Evolutionary conservation across 2,888 invertebrate species (phyloP), one percentile per base, ranked within the genome.

Genomic region (Halictus ligatus): DNA sequence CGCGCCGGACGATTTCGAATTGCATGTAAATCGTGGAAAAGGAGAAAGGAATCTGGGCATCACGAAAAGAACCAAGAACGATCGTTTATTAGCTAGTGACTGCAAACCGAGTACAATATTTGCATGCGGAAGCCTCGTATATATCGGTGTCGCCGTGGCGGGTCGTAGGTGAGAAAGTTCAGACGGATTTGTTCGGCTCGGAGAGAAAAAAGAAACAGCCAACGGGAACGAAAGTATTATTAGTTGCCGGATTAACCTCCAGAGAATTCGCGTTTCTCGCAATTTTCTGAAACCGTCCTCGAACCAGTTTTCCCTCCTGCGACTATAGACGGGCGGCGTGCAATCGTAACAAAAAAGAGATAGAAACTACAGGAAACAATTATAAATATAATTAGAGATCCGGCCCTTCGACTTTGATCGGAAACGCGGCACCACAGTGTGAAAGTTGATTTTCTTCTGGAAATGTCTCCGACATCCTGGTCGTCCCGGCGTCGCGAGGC

Each of bases 71-170:
- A 84, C 77, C 81, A 89, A 73, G 72, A 90, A 90, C 81, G 71
- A 85, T 82, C 72, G 74, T 90, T 91, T 91, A 91, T 91, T 89
- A 67, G 21, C 78, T 81, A 88, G 43, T 74, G 77, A 88, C 78
- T 84, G 82, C 43, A 83, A 83, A 87, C 81, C 40, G 69, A 69
- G 64, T 88, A 88, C 78, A 88, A 74, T 84, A 84, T 85, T 79
- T 73, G 79, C 75, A 79, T 82, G 71, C 35, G 25, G n/a, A 80
- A 80, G 81, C 46, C 46, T 69, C 76, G 50, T 78, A 80, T 80
- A 84, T 87, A 81, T 48, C 43, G 72, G 80, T 80, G 54, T 40
- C 76, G 54, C 64, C 18, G 43, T 40, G 72, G 7, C 46, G n/a
- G 48, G 71, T 83, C 48, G 48, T 12, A 71, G 75, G 79, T 86